Evolutionary conservation across 1,140 invertebrate species (phyloP).

Genomic region (Pseudoatta argentina): DNA sequence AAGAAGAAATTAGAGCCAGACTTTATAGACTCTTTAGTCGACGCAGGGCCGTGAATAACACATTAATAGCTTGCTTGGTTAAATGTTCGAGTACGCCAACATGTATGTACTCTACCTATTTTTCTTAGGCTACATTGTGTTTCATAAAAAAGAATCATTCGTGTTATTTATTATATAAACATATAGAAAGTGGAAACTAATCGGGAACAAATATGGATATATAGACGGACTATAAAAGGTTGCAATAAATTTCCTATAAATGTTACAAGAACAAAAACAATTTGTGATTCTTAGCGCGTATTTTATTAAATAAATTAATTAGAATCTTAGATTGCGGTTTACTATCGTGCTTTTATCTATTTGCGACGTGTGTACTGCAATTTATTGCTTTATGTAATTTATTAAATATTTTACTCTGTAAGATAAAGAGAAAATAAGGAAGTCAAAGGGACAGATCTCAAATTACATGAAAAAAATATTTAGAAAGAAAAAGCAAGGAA

Average conservation of each 20-base stretch:
- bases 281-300: not conserved
- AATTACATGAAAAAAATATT: not conserved
- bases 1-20: slow-evolving; percentile 48
- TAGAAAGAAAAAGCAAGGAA: not conserved
- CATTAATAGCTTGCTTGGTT: slow-evolving; percentile 22
- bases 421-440: not conserved
- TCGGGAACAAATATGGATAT: not conserved
- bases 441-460: not conserved
- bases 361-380: not conserved
- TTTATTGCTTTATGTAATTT: not conserved
- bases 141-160: not conserved
- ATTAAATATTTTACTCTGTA: not conserved
- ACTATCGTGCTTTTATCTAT: not conserved
- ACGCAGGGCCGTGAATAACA: slow-evolving; percentile 24
- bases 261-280: not conserved
- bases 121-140: not conserved
- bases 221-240: not conserved
- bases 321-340: not conserved
- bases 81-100: slow-evolving; percentile 3
- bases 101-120: not conserved
- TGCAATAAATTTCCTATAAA: not conserved
- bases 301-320: slow-evolving; percentile 9
- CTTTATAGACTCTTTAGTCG: slow-evolving; percentile 54
- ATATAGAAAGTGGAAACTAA: not conserved
- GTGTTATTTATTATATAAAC: not conserved